Base-by-base conservation (phyloP, 2,797 vertebrate genomes). In the Hirundo rustica region DNA sequence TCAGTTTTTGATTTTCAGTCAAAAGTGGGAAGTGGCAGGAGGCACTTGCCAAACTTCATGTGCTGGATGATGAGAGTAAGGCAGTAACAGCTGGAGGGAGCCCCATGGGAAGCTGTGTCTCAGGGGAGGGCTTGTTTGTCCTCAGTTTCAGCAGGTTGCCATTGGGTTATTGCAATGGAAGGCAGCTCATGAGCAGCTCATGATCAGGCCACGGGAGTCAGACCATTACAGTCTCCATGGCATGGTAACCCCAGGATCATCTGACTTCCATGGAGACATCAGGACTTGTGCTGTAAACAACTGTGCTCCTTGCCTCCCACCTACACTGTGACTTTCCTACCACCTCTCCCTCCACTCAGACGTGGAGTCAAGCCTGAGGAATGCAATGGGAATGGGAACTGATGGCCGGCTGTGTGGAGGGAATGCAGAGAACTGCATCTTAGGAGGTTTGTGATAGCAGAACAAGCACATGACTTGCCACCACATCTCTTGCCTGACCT, bases 361-460 rank as follows among this genome's bases (percentile, higher is more conserved):
- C 55, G 0, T 88, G 80, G 88, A 96, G 89, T 97, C 95, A 97
- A 90, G 88, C 95, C 81, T 92, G 79, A 96, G 79, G 95, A 97
- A 95, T 96, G 95, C 7, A 3, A 77, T 51, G 83, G 70, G 68
- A 96, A 94, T 19, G 7, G 64, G 89, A 92, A 75, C 26, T 78
- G 73, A 73, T 22, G 18, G 67, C 40, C 29, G 29, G 51, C 36
- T 86, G 51, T 1, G 29, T 47, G 45, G 42, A 85, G 17, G 22
- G 77, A 81, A 92, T 45, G 53, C 58, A 96, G 50, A 85, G 61
- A 62, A 95, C 47, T 68, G 51, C 88, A 57, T 44, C 89, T 89
- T 87, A 30, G 0, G 45, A 93, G 79, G 73, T 74, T 61, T 92
- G 57, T 60, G 89, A 94, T 73, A 96, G 88, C 38, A 96, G 76